Base-by-base conservation (phyloP, 1,140 invertebrate genomes). In the Saxidomus purpurata region DNA sequence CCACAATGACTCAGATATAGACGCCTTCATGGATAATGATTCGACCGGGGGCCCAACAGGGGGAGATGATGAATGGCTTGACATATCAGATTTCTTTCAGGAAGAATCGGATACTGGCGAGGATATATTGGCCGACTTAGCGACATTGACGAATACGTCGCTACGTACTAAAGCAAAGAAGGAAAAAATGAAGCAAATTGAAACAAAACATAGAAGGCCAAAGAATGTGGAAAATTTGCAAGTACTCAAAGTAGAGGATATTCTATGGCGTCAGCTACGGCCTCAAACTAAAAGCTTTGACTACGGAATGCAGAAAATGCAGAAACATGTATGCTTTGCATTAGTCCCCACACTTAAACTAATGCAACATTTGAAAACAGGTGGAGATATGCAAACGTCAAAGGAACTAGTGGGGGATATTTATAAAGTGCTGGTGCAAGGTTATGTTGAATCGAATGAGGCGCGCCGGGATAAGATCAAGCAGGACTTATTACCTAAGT, bases 151-250 rank as follows among this genome's bases (percentile, higher is more conserved):
- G 9, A 63, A 63, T n/a, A 63, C 28, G 6, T 63, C 59, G n/a
- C n/a, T 63, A 28, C 9, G 59, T 6, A 63, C 59, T 11, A 11
- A 6, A 6, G 9, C 59, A 6, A 63, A 63, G n/a, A 63, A 63
- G 59, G 59, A 63, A n/a, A 63, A 63, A 63, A 63, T 63, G 59
- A 9, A 63, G 19, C 9, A 63, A 9, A 9, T 63, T 13, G 8
- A 11, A 8, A 11, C 59, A 63, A 63, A 63, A n/a, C 59, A 63
- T n/a, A 63, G n/a, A 63, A 22, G 59, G 28, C 59, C 59, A 6
- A 63, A 63, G 17, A 63, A 63, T n/a, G 59, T 63, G 9, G n/a
- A 63, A 63, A 63, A 63, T 28, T n/a, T 63, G 9, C 59, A 63
- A 63, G 59, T 63, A 9, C n/a, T 63, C 9, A n/a, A n/a, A n/a